Evolutionary conservation across 2,797 vertebrate species (phyloP).

Genomic region (Acrossocheilus fasciatus): DNA sequence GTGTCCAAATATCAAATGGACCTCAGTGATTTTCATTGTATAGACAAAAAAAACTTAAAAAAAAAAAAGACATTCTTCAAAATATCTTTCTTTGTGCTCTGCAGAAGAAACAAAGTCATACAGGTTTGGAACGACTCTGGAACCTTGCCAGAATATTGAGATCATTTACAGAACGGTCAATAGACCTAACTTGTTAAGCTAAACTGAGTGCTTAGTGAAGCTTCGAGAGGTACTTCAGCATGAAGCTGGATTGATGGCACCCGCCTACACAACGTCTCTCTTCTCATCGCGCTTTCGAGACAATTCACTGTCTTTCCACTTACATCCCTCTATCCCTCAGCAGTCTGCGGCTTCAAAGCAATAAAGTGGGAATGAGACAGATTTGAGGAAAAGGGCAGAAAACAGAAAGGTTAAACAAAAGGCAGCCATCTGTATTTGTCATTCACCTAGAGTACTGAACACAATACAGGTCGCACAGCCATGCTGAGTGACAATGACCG

Average conservation of each 20-base stretch:
- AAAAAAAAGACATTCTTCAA: neutral
- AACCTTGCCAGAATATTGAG: conserved; percentile 4
- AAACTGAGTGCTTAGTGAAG: conserved; percentile 22
- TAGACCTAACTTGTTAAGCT: conserved; percentile 11
- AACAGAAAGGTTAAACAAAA: conserved; percentile 38
- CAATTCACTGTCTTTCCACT: conserved; percentile 21
- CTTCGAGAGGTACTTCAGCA: conserved; percentile 24
- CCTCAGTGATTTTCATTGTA: neutral
- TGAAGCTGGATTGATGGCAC: conserved; percentile 20
- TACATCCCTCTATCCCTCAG: conserved; percentile 32
- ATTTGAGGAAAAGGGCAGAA: conserved; percentile 17
- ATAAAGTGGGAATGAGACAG: neutral
- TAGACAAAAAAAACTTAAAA: neutral
- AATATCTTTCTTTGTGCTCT: neutral
- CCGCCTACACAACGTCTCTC: conserved; percentile 27
- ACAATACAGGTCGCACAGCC: neutral
- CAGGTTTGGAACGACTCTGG: neutral
- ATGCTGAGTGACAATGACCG: conserved; percentile 37
- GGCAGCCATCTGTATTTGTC: conserved; percentile 24
- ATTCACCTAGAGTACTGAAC: conserved; percentile 12
- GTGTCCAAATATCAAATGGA: neutral
- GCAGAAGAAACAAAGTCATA: neutral
- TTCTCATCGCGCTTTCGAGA: conserved; percentile 50
- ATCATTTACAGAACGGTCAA: conserved; percentile 31
- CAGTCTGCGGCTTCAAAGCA: neutral